Percentiles rank a stretch among this genome's conserved stretches.
phyloP scores from a whole-genome alignment of 2,113 vertebrate genomes.

The Pipra filicauda region DNA sequence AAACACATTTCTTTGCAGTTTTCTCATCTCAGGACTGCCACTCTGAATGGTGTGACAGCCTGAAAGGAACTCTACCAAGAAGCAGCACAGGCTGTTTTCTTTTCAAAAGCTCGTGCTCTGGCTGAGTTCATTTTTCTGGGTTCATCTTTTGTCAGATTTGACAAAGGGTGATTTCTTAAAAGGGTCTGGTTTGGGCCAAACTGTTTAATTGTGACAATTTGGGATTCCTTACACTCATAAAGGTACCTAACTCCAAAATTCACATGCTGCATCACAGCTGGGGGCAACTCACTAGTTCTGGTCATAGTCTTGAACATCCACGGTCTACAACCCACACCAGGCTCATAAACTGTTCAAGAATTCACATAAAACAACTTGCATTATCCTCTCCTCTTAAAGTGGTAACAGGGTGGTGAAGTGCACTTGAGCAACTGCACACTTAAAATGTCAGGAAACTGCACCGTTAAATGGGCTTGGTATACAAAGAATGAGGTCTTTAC shows the following conservation, averaged over 20 bases:
- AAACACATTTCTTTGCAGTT: not conserved
- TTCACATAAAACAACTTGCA: not conserved
- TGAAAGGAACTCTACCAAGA: not conserved
- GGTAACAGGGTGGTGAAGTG: not conserved
- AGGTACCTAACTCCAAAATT: not conserved
- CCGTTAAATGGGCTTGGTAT: not conserved
- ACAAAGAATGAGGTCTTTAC: not conserved
- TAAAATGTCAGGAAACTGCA: not conserved
- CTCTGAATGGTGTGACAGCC: not conserved
- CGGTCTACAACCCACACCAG: not conserved
- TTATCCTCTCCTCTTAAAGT: not conserved
- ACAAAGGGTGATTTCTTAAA: not conserved
- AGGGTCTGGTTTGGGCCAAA: not conserved
- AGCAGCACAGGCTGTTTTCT: not conserved
- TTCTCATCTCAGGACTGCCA: not conserved
- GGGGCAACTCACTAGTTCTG: not conserved
- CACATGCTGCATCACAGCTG: fast-evolving
- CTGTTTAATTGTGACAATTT: not conserved
- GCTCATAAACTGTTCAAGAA: not conserved
- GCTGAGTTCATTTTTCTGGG: not conserved
- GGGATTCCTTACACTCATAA: not conserved
- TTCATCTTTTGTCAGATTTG: not conserved
- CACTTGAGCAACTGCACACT: not conserved
- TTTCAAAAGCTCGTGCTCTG: not conserved
- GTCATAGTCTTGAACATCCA: not conserved